Evolutionary conservation across 2,797 vertebrate genomes (phyloP), one percentile per base, ranked within the genome.

Genomic region (Gorsachius magnificus): DNA sequence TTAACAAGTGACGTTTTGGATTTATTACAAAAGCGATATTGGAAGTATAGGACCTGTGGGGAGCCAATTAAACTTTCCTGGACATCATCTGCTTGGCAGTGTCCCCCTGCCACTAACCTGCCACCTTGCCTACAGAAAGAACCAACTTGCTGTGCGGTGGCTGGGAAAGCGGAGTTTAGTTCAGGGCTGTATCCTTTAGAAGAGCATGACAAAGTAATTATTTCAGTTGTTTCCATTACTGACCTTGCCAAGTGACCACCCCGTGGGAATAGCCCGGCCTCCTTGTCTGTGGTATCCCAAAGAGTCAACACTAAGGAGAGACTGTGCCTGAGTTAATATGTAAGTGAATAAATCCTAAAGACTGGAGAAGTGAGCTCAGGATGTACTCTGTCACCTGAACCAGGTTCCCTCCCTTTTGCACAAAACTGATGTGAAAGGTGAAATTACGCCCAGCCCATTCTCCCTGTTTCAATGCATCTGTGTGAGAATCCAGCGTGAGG

Each of bases 31-130:
- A 89, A 92, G 51, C 1, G 0, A 60, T 96, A 85, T 85, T 84
- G 74, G 88, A 91, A 77, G 24, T 76, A 51, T 69, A 63, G 92
- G 93, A 96, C 78, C 83, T 95, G 70, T 86, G 80, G 92, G 94
- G 78, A 95, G 61, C 89, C 94, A 96, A 86, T 96, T 97, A 97
- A 92, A 94, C 48, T 86, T 94, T 86, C 56, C 71, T 90, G 87
- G 89, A 86, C 88, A 87, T 94, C 57, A 58, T 86, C 83, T 83
- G 64, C 87, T 83, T 86, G 76, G 57, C 66, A 65, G 64, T 56
- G 78, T 93, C 90, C 54, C 90, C 72, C 78, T 87, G 76, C 51
- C 87, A 81, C 87, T 70, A 94, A 68, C 87, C 48, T n/a, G 61
- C 78, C 70, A 63, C 54, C 71, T 72, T 83, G 58, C 50, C 63